Conservation (phyloP, 2,797 vertebrate species). For the Pseudochirops corinnae region DNA sequence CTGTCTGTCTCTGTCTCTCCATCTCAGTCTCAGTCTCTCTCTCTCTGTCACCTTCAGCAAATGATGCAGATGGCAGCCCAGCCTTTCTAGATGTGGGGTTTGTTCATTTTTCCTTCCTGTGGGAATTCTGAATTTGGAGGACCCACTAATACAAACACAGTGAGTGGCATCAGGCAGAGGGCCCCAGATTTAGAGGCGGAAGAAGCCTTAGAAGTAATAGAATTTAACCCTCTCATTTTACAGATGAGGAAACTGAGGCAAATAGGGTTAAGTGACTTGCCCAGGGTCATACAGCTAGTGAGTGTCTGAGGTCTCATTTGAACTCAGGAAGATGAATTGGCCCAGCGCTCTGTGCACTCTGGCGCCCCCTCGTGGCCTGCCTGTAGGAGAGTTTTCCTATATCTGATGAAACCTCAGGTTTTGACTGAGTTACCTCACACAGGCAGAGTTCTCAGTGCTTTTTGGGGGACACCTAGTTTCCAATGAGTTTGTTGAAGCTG, state of each 20-base stretch:
- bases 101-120: neutral
- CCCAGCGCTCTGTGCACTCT: too few relatives aligned
- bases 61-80: neutral
- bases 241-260: neutral
- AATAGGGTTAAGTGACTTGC: neutral
- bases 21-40: neutral
- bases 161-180: neutral
- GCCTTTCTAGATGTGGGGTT: neutral
- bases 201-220: neutral
- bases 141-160: neutral
- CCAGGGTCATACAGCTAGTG: neutral
- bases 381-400: neutral
- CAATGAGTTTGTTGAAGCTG: too few relatives aligned
- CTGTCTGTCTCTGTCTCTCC: too few relatives aligned
- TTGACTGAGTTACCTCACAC: neutral
- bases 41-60: neutral
- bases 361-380: rapidly evolving
- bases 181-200: neutral
- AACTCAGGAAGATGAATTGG: neutral
- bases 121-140: neutral
- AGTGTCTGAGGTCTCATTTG: neutral
- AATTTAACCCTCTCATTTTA: neutral
- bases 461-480: too few relatives aligned
- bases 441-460: neutral
- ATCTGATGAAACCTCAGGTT: neutral